These are phyloP conservation scores for Dysmachus trigonus DNA, from an alignment of 2,888 invertebrate genomes.

Conservation along the genomic window DNA sequence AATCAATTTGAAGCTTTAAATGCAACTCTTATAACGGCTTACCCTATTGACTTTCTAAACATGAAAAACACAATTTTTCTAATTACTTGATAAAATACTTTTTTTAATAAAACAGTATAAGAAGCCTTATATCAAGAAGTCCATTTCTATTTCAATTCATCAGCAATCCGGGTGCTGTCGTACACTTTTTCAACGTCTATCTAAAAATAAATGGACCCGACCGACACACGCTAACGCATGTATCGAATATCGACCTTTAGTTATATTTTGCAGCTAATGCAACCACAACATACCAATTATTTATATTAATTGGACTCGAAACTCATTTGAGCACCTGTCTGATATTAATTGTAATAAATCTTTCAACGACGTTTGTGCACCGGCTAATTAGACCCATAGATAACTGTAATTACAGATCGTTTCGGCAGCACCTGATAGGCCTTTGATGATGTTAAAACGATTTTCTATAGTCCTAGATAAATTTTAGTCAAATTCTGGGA, in stretches of 20 bases:
- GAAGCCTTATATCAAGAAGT: not conserved
- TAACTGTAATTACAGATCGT: slow-evolving; percentile 44
- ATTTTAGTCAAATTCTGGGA: not conserved
- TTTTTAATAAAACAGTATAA: no score
- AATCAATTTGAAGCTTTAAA: no score
- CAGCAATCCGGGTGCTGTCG: not conserved
- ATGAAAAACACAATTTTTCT: no score
- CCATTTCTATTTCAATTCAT: not conserved
- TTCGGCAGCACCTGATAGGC: slow-evolving; percentile 35
- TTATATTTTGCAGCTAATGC: not conserved
- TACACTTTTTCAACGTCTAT: not conserved
- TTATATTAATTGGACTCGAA: not conserved
- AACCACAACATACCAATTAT: not conserved
- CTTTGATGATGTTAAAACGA: slow-evolving; percentile 21
- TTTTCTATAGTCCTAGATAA: not conserved
- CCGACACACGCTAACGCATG: no score
- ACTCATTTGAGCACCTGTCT: not conserved
- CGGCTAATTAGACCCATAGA: slow-evolving; percentile 34
- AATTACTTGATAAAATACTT: no score
- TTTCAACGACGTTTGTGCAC: slow-evolving; percentile 7
- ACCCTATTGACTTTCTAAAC: no score
- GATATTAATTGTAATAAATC: slow-evolving; percentile 43
- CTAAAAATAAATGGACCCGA: not conserved
- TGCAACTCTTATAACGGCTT: no score
- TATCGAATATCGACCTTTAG: not conserved